Conservation (phyloP, 2,797 vertebrate species). For the Oryzias dopingdopingensis region DNA sequence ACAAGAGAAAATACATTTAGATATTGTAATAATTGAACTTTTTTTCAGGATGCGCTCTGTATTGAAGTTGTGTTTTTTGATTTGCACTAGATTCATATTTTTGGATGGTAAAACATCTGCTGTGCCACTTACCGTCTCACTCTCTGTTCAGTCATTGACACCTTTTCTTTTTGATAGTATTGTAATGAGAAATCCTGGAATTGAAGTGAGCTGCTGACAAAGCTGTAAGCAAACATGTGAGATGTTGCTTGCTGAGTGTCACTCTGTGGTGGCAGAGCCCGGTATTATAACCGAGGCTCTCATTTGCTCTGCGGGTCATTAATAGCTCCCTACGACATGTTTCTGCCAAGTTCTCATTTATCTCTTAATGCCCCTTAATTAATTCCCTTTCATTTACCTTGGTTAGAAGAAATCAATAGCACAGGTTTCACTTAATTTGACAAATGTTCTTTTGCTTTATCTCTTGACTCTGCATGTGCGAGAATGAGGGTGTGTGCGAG, state of each 20-base stretch:
- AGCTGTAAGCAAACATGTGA: constrained; percentile 2
- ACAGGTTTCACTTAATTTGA: constrained; percentile 80
- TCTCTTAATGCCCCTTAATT: constrained; percentile 80
- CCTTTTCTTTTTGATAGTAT: background rate
- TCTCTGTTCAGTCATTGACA: background rate
- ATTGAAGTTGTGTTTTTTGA: too few species aligned
- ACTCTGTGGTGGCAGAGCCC: constrained; percentile 42
- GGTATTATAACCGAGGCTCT: constrained; percentile 19
- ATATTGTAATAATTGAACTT: too few species aligned
- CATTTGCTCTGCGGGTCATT: constrained; percentile 63
- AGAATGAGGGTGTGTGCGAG: constrained; percentile 13
- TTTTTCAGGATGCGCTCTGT: too few species aligned
- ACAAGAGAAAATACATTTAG: too few species aligned
- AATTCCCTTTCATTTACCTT: constrained; percentile 80
- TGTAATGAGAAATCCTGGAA: constrained; percentile 18
- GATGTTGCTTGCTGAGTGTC: constrained; percentile 34
- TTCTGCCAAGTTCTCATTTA: constrained; percentile 70
- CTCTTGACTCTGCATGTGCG: constrained; percentile 47
- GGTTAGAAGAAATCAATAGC: constrained; percentile 78
- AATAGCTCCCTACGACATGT: constrained; percentile 59
- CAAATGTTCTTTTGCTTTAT: constrained; percentile 76
- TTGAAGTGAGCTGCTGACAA: constrained; percentile 1
- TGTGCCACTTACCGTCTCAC: too few species aligned
- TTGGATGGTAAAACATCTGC: too few species aligned
- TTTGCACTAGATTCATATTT: too few species aligned